Evolutionary conservation across 2,113 vertebrate genomes (phyloP).

Genomic region (Trinectes maculatus): DNA sequence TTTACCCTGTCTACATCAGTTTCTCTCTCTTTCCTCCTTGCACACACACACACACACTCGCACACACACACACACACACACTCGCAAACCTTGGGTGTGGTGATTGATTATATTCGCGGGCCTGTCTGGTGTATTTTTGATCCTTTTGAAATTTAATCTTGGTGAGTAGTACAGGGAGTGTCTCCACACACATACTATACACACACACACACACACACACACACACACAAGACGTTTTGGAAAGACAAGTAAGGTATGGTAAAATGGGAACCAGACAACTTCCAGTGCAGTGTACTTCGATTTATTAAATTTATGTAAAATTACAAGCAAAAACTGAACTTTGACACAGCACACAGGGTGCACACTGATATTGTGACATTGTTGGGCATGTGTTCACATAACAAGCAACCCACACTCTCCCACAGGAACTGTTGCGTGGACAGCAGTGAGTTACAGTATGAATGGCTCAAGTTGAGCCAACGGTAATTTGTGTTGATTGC

Average conservation of each 20-base stretch:
- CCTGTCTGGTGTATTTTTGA: constrained; percentile 80
- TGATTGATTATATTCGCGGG: constrained; percentile 83
- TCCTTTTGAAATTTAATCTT: constrained; percentile 82
- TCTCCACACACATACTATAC: constrained; percentile 38
- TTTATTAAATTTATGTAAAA: constrained; percentile 20
- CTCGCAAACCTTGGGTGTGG: constrained; percentile 49
- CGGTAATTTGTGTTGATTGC: too few relatives aligned
- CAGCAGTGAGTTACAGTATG: too few relatives aligned
- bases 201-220: background rate
- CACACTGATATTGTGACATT: constrained; percentile 1
- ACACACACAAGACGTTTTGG: constrained; percentile 12
- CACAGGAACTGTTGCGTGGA: too few relatives aligned
- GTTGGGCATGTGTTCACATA: too few relatives aligned
- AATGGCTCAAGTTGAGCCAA: too few relatives aligned
- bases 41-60: constrained; percentile 1
- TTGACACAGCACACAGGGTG: background rate
- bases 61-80: constrained; percentile 19
- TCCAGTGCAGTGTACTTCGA: background rate
- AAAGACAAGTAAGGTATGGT: constrained; percentile 17
- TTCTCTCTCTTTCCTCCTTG: constrained; percentile 1
- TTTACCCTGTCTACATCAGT: constrained; percentile 51
- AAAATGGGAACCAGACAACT: constrained; percentile 29
- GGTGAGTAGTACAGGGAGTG: constrained; percentile 63
- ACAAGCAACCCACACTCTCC: too few relatives aligned
- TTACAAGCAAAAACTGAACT: constrained; percentile 6